Conservation (phyloP, 1,140 invertebrate genomes). For the Oedothorax gibbosus region DNA sequence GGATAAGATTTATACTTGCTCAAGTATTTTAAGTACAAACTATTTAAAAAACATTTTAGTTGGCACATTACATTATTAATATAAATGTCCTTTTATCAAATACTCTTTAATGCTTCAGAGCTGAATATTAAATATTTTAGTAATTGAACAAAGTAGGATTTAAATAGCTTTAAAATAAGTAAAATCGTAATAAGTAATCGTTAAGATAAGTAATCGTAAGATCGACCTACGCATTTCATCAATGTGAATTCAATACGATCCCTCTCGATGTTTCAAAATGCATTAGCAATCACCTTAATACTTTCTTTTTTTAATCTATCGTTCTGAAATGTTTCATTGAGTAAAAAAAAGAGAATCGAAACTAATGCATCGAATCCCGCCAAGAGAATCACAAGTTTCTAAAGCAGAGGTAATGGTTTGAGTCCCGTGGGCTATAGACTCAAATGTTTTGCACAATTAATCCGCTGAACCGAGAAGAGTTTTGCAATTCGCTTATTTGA, state of each 20-base stretch:
- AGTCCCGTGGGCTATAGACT: constrained; percentile 35
- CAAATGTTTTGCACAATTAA: constrained; percentile 58
- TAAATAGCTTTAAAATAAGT: no score
- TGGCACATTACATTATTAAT: no score
- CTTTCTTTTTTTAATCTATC: constrained; percentile 26
- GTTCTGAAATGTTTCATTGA: constrained; percentile 3
- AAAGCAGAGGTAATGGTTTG: constrained; percentile 50
- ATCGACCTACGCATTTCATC: neutral
- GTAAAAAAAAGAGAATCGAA: constrained; percentile 22
- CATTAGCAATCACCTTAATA: constrained; percentile 47
- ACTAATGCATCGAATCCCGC: constrained; percentile 31
- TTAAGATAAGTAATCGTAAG: no score
- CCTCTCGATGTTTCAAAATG: constrained; percentile 50
- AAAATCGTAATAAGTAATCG: no score
- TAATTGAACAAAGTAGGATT: no score
- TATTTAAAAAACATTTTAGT: no score
- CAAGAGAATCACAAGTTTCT: constrained; percentile 28
- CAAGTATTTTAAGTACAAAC: no score
- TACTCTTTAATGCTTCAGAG: no score
- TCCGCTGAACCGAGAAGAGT: constrained; percentile 43
- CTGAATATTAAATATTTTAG: no score
- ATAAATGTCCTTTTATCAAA: no score
- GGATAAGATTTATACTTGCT: no score
- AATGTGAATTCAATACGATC: constrained; percentile 1
- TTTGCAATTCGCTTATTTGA: constrained; percentile 52